Conservation (phyloP, 2,888 invertebrate genomes). For the Patella depressa region DNA sequence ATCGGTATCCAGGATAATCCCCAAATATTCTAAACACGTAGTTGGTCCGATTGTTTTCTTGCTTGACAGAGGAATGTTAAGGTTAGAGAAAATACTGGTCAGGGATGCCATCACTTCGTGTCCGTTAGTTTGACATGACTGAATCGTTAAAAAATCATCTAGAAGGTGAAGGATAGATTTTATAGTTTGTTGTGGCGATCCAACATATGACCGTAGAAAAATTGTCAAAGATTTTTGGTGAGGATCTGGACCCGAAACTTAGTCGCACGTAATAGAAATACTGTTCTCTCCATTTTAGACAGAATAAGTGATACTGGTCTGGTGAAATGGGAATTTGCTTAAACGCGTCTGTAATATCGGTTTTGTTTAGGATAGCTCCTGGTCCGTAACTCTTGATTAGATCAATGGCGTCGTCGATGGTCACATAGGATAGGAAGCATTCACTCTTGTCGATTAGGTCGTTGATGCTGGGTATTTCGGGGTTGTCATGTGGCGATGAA, state of each 20-base stretch:
- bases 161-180: slow-evolving; percentile 21
- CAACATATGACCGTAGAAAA: slow-evolving; percentile 23
- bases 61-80: slow-evolving; percentile 28
- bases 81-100: slow-evolving; percentile 15
- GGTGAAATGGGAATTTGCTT: too few species aligned
- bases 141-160: slow-evolving; percentile 29
- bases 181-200: slow-evolving; percentile 22
- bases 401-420: too few species aligned
- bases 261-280: slow-evolving; percentile 24
- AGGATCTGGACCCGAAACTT: slow-evolving; percentile 25
- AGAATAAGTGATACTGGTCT: too few species aligned
- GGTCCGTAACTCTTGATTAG: too few species aligned
- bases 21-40: slow-evolving; percentile 34
- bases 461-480: too few species aligned
- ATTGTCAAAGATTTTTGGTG: slow-evolving; percentile 25
- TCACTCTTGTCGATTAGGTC: too few species aligned
- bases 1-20: slow-evolving; percentile 29
- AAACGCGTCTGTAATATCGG: too few species aligned
- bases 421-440: too few species aligned
- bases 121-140: slow-evolving; percentile 12
- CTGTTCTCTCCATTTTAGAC: slow-evolving; percentile 20
- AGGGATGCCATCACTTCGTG: slow-evolving; percentile 19
- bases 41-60: slow-evolving; percentile 33
- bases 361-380: too few species aligned
- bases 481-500: too few species aligned